Evolutionary conservation across 1,140 invertebrate genomes (phyloP).

Genomic region (Potamilus streckersoni): DNA sequence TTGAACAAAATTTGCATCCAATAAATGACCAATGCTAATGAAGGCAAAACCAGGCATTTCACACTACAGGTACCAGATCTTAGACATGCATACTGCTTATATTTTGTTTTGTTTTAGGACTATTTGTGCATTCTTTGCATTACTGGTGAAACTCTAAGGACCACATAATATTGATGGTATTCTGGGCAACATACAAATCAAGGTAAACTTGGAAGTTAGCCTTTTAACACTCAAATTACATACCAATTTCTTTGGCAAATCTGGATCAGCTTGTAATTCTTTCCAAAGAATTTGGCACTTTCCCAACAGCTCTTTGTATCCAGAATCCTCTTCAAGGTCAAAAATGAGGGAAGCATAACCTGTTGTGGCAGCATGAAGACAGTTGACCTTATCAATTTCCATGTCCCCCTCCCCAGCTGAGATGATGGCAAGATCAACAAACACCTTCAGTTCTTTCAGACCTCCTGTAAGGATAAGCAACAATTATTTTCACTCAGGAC

Average conservation of each 20-base stretch:
- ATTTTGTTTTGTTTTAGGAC: too few species aligned
- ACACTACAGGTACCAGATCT: too few species aligned
- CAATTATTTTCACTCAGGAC: too few species aligned
- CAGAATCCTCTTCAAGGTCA: slow-evolving; percentile 36
- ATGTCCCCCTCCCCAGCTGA: slow-evolving; percentile 58
- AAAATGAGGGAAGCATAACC: slow-evolving; percentile 62
- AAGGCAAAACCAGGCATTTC: too few species aligned
- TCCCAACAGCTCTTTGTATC: slow-evolving; percentile 41
- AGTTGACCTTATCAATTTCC: slow-evolving; percentile 50
- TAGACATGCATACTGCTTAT: too few species aligned
- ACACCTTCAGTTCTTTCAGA: slow-evolving; percentile 59
- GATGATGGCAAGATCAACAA: slow-evolving; percentile 63
- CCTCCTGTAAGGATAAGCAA: slow-evolving; percentile 25
- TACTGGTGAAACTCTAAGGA: too few species aligned
- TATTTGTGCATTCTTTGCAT: too few species aligned
- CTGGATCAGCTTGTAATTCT: slow-evolving; percentile 41
- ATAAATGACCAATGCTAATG: too few species aligned
- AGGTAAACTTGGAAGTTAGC: too few species aligned
- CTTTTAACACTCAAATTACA: background rate
- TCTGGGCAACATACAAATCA: too few species aligned
- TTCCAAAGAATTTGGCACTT: slow-evolving; percentile 54
- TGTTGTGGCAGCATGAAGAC: slow-evolving; percentile 52
- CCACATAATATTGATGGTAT: too few species aligned
- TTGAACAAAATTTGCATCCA: too few species aligned
- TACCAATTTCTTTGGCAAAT: slow-evolving; percentile 57